Conservation (phyloP, 2,888 invertebrate species). For the Melangyna quadrimaculata region DNA sequence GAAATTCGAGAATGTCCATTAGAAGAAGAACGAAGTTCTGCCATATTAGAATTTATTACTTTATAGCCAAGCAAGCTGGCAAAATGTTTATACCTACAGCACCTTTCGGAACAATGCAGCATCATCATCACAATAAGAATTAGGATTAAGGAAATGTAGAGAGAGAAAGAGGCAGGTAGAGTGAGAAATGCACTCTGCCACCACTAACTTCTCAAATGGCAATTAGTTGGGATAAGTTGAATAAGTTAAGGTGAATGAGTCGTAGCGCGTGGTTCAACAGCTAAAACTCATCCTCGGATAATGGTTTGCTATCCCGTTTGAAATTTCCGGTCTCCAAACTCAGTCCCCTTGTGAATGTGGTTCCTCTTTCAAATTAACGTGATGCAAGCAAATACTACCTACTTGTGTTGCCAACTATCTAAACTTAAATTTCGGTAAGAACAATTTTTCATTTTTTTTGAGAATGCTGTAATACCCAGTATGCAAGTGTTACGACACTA, state of each 20-base stretch:
- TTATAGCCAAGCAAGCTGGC: slow-evolving; percentile 4
- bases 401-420: slow-evolving; percentile 7
- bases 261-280: slow-evolving; percentile 29
- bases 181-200: slow-evolving; percentile 46
- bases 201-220: slow-evolving; percentile 59
- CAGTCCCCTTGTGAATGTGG: slow-evolving; percentile 3
- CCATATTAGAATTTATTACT: slow-evolving; percentile 45
- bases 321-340: slow-evolving; percentile 15
- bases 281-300: slow-evolving; percentile 27
- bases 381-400: background rate
- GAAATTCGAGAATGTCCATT: slow-evolving; percentile 65
- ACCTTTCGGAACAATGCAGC: background rate
- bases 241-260: slow-evolving; percentile 44
- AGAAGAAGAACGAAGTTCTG: slow-evolving; percentile 10
- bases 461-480: too few relatives aligned
- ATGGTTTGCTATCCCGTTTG: slow-evolving; percentile 15
- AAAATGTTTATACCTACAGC: background rate
- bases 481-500: too few relatives aligned
- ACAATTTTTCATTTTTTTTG: too few relatives aligned
- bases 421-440: too few relatives aligned
- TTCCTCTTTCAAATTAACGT: slow-evolving; percentile 10
- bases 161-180: background rate
- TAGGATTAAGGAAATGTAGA: background rate
- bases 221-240: slow-evolving; percentile 60
- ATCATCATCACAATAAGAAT: background rate